phyloP scores from a whole-genome alignment of 2,888 invertebrate species.

The Sabellastarte sp. region DNA sequence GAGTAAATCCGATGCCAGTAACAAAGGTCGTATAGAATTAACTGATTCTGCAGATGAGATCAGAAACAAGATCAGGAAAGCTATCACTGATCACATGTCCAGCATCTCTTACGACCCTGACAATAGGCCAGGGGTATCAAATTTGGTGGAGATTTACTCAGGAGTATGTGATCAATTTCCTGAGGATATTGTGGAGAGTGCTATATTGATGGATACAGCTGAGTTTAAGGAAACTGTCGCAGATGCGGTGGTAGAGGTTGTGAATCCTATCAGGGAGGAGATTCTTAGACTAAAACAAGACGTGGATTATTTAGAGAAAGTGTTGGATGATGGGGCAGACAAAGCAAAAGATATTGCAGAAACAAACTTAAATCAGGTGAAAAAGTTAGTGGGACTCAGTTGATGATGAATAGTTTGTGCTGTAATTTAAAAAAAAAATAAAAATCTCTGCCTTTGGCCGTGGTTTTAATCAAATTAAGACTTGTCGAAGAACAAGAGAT shows the following conservation, averaged over 20 bases:
- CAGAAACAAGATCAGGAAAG: conserved; percentile 75
- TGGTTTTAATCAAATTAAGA: no score
- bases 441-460: no score
- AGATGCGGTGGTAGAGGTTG: conserved; percentile 70
- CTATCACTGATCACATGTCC: conserved; percentile 82
- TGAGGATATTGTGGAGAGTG: conserved; percentile 70
- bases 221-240: conserved; percentile 75
- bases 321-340: conserved; percentile 68
- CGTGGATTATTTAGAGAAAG: conserved; percentile 66
- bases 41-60: conserved; percentile 74
- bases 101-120: conserved; percentile 77
- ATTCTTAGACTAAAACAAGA: conserved; percentile 66
- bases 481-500: no score
- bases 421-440: no score
- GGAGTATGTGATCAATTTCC: conserved; percentile 69
- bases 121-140: conserved; percentile 81
- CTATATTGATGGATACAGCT: conserved; percentile 69
- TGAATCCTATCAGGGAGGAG: conserved; percentile 71
- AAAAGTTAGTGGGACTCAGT: conserved; percentile 64
- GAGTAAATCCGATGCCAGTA: conserved; percentile 91
- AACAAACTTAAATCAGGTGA: conserved; percentile 68
- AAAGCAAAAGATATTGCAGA: conserved; percentile 69
- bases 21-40: conserved; percentile 76
- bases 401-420: conserved; percentile 4
- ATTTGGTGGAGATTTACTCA: conserved; percentile 82